Conservation (phyloP, 2,888 invertebrate species). For the Maniola hyperantus region DNA sequence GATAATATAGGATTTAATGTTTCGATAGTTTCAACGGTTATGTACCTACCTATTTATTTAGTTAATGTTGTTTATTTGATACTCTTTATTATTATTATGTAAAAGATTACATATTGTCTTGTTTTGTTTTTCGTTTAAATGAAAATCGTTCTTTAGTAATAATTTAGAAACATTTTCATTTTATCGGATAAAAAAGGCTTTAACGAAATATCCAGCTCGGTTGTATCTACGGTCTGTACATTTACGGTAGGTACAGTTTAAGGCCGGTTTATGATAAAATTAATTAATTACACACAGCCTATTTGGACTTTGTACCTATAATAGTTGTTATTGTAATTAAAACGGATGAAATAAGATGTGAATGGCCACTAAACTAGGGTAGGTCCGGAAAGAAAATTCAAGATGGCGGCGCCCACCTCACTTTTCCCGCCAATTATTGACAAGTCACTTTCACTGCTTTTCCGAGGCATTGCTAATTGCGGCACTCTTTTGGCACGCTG, state of each 20-base stretch:
- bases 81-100: neutral
- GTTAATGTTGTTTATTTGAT: neutral
- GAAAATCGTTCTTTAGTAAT: too few relatives aligned
- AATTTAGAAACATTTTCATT: too few relatives aligned
- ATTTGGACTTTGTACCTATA: neutral
- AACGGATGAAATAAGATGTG: neutral
- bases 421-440: conserved; percentile 66
- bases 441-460: conserved; percentile 68
- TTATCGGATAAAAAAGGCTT: too few relatives aligned
- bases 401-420: conserved; percentile 52
- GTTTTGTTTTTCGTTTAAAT: neutral
- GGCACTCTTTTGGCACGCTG: conserved; percentile 41
- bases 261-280: neutral
- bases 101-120: neutral
- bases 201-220: too few relatives aligned
- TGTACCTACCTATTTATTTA: too few relatives aligned
- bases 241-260: too few relatives aligned
- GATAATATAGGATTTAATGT: conserved; percentile 26
- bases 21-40: conserved; percentile 8
- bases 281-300: too few relatives aligned
- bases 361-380: conserved; percentile 38
- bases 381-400: conserved; percentile 66
- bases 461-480: conserved; percentile 47
- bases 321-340: neutral
- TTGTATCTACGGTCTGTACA: too few relatives aligned